Conservation (phyloP, 2,888 invertebrate genomes). For the Metalampra italica region DNA sequence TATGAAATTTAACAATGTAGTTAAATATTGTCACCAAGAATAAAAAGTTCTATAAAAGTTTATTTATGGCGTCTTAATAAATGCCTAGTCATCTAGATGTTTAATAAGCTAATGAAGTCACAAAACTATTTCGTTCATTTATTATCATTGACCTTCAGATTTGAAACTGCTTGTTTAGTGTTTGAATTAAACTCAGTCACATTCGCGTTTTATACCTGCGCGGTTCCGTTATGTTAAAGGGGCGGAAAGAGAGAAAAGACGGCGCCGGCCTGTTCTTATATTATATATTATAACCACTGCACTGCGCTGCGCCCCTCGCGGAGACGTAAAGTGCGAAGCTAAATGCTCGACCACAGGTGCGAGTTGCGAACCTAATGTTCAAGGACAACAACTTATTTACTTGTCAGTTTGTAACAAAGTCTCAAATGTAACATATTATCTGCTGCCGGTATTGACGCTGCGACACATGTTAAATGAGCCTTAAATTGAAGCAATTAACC, state of each 20-base stretch:
- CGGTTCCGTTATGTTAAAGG: conserved; percentile 27
- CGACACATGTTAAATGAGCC: not conserved
- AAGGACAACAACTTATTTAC: conserved; percentile 22
- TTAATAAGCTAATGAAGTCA: not conserved
- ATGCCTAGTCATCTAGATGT: not conserved
- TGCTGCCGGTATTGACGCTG: too few relatives aligned
- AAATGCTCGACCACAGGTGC: conserved; percentile 18
- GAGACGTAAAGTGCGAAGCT: conserved; percentile 5
- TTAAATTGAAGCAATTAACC: too few relatives aligned
- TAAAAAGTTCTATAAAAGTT: too few relatives aligned
- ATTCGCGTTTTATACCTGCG: conserved; percentile 23
- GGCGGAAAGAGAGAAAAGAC: conserved; percentile 20
- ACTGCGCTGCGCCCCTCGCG: not conserved
- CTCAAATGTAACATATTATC: too few relatives aligned
- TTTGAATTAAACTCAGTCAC: not conserved
- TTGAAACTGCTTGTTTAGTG: not conserved
- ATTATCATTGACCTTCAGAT: not conserved
- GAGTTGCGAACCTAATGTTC: conserved; percentile 18
- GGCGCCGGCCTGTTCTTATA: conserved; percentile 15
- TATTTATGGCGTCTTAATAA: too few relatives aligned
- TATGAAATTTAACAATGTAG: too few relatives aligned
- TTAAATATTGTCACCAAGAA: too few relatives aligned
- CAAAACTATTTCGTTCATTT: too few relatives aligned
- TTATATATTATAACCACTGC: conserved; percentile 11
- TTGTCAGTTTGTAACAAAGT: conserved; percentile 2